Conservation (phyloP, 2,888 invertebrate species). For the Griposia aprilina region DNA sequence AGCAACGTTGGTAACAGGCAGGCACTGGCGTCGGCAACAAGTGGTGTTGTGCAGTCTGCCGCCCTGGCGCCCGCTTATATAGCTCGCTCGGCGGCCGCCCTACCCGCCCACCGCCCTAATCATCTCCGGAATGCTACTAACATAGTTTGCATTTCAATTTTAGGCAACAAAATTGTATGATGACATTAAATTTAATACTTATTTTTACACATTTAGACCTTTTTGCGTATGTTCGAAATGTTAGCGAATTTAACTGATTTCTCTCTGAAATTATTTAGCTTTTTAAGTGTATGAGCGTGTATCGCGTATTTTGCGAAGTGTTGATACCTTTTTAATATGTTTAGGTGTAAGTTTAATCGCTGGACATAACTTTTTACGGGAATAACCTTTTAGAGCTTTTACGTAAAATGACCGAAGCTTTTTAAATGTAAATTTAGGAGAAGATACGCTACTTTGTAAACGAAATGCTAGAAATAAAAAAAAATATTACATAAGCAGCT, state of each 20-base stretch:
- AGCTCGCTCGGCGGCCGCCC: constrained; percentile 73
- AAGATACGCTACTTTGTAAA: not conserved
- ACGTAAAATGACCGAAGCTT: not conserved
- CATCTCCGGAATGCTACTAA: constrained; percentile 80
- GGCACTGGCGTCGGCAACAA: constrained; percentile 82
- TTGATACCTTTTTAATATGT: constrained; percentile 17
- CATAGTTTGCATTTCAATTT: constrained; percentile 87
- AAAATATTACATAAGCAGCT: not conserved
- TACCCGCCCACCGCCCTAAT: constrained; percentile 86
- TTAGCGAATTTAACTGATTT: constrained; percentile 24
- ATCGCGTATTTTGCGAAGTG: constrained; percentile 5
- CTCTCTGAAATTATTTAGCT: not conserved
- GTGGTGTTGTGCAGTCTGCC: constrained; percentile 87
- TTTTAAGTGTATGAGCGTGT: not conserved
- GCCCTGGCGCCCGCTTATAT: constrained; percentile 85
- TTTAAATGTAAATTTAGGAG: not conserved
- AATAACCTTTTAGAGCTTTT: constrained; percentile 30
- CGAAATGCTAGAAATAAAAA: not conserved
- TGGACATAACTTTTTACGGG: constrained; percentile 26
- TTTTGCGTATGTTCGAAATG: constrained; percentile 20
- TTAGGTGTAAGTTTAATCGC: constrained; percentile 38
- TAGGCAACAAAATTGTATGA: constrained; percentile 78
- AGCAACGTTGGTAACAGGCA: constrained; percentile 80
- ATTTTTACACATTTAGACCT: constrained; percentile 45
- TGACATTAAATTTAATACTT: constrained; percentile 63